Base-by-base conservation (phyloP, 2,888 invertebrate species). In the Napeogenes inachia region DNA sequence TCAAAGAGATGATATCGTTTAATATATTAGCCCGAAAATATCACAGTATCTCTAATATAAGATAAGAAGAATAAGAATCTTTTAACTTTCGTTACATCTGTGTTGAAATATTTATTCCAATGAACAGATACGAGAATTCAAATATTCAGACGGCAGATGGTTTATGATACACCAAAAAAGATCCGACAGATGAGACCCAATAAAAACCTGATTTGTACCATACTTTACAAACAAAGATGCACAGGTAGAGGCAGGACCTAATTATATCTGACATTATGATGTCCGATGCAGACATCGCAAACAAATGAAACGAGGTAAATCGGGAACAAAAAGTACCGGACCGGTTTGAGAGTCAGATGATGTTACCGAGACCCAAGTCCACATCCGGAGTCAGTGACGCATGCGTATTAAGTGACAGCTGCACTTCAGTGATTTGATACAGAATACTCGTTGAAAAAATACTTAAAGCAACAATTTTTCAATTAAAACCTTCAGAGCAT, bases 341-440 rank as follows among this genome's bases (percentile, higher is more conserved):
- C 84, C 71, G 80, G 87, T 84, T 72, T 68, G 71, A 61, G 59
- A 68, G 71, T 69, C 73, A 72, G 73, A 76, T 80, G 78, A 78
- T 75, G 71, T 75, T 73, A 75, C 76, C 71, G 74, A 75, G 74
- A 62, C 73, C 71, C 78, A 77, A 77, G 71, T 75, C 82, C 81
- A 84, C 83, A 84, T 83, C 84, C 84, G 84, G 79, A 82, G 79
- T 73, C 71, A 74, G 73, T 84, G 82, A 82, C 81, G 82, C 81
- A 81, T 78, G 72, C 72, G 73, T 78, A 76, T 75, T 71, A 60
- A 65, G 71, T 75, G 70, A 71, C 75, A 64, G 66, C 60, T 64
- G 68, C 67, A 67, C 62, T 64, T 60, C 54, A 61, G 56, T 60
- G 59, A 55, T 56, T 57, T 60, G 56, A 47, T 13, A 57, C 45